A percentile compares a stretch with the other conserved stretches of the same genome.
Conservation (phyloP, 2,113 vertebrate species). For the Leptocoma aspasia region DNA sequence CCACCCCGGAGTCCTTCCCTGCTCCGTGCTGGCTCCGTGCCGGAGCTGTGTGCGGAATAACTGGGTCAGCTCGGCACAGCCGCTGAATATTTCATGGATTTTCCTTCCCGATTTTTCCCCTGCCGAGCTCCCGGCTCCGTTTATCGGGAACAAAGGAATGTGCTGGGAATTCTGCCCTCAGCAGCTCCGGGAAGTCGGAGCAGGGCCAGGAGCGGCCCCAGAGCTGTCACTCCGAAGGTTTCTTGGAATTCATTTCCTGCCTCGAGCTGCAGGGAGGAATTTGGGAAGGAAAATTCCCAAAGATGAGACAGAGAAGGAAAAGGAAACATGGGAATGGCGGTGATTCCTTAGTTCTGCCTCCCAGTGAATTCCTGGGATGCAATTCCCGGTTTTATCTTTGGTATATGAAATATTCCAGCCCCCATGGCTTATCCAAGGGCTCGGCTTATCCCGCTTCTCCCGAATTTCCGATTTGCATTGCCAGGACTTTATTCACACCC, state of each 20-base stretch:
- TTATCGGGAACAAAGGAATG: neutral
- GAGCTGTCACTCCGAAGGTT: neutral
- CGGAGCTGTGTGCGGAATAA: neutral
- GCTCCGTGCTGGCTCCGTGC: neutral
- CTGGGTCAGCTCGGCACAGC: neutral
- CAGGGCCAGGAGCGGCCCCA: neutral
- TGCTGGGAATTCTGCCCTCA: neutral
- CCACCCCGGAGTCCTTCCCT: neutral
- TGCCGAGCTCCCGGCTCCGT: neutral
- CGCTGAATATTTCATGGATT: conserved; percentile 50
- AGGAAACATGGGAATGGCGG: fast-evolving
- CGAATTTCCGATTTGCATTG: neutral
- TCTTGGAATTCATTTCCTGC: neutral
- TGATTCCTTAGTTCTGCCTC: neutral
- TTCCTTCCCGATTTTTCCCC: neutral
- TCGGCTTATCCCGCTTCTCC: neutral
- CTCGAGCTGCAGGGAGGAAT: neutral
- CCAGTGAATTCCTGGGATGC: neutral
- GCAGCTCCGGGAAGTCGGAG: neutral
- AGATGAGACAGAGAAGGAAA: neutral
- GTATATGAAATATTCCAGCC: neutral
- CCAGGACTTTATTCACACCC: fast-evolving
- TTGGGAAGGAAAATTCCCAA: neutral
- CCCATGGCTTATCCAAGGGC: neutral
- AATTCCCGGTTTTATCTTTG: neutral